phyloP scores from a whole-genome alignment of 2,797 vertebrate genomes.

The Synanceia verrucosa region DNA sequence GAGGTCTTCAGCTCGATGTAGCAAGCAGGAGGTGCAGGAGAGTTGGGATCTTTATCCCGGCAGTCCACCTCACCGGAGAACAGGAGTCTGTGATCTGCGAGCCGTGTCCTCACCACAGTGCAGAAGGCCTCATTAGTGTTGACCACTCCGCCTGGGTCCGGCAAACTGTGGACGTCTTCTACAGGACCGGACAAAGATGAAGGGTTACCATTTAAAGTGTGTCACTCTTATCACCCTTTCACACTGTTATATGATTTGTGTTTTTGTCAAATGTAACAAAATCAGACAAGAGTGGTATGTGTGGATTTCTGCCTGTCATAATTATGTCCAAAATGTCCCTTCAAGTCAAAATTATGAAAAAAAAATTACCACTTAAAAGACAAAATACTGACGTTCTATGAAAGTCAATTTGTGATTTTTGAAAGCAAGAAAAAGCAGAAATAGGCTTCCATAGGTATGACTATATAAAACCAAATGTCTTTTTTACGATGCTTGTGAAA shows the following conservation, averaged over 20 bases:
- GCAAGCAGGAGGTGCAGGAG: conserved; percentile 82
- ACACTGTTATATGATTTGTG: neutral
- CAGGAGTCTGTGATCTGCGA: conserved; percentile 87
- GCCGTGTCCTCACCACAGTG: conserved; percentile 89
- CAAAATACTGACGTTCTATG: neutral
- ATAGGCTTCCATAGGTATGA: neutral
- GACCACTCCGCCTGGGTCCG: conserved; percentile 85
- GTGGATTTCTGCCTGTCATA: neutral
- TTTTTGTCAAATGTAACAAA: neutral
- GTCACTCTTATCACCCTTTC: neutral
- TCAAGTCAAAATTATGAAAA: neutral
- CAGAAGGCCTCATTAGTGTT: conserved; percentile 94
- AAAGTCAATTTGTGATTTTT: neutral
- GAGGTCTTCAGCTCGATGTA: conserved; percentile 94
- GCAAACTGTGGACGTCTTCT: conserved; percentile 71
- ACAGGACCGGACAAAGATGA: conserved; percentile 18
- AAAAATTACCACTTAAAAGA: neutral
- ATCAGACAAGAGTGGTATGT: neutral
- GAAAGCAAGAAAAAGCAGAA: neutral
- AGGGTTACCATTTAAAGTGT: neutral
- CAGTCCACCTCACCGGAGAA: conserved; percentile 95
- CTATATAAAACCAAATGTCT: neutral
- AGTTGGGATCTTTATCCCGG: conserved; percentile 76
- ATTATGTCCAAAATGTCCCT: too few relatives aligned
- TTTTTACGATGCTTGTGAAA: neutral